phyloP scores from a whole-genome alignment of 1,140 invertebrate genomes.

The Cephus cinctus region DNA sequence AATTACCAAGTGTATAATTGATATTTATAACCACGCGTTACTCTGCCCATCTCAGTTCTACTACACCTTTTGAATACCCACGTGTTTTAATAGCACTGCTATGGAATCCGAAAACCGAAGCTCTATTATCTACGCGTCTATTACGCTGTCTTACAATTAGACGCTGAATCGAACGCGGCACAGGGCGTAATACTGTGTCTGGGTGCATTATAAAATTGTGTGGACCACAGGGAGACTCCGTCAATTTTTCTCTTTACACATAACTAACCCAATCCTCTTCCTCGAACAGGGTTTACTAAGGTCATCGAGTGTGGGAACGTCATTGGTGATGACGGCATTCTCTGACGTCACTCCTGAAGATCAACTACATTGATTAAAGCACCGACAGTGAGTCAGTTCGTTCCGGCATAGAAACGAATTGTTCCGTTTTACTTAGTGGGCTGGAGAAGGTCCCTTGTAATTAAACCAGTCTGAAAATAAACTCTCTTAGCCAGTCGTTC shows the following conservation, averaged over 20 bases:
- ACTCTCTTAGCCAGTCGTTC: conserved; percentile 30
- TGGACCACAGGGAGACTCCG: too few species aligned
- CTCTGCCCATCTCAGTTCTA: too few species aligned
- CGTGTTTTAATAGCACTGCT: too few species aligned
- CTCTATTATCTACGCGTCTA: too few species aligned
- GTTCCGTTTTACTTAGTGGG: conserved; percentile 34
- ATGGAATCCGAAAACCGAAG: too few species aligned
- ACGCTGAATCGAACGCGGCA: not conserved
- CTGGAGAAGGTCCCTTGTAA: conserved; percentile 38
- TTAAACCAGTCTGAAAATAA: conserved; percentile 48
- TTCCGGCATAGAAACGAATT: conserved; percentile 38
- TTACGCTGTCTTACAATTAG: too few species aligned
- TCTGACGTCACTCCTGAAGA: conserved; percentile 35
- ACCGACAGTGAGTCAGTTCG: conserved; percentile 25
- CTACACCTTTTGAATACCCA: too few species aligned
- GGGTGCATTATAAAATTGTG: too few species aligned
- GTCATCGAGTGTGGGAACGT: conserved; percentile 44
- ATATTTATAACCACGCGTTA: conserved; percentile 43
- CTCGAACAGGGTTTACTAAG: conserved; percentile 28
- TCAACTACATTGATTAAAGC: not conserved
- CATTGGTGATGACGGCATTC: conserved; percentile 38
- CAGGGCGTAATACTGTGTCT: too few species aligned
- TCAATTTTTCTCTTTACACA: too few species aligned
- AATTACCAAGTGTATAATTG: conserved; percentile 50
- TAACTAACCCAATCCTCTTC: too few species aligned